Evolutionary conservation across 2,888 invertebrate species (phyloP).

Genomic region (Allygus modestus): DNA sequence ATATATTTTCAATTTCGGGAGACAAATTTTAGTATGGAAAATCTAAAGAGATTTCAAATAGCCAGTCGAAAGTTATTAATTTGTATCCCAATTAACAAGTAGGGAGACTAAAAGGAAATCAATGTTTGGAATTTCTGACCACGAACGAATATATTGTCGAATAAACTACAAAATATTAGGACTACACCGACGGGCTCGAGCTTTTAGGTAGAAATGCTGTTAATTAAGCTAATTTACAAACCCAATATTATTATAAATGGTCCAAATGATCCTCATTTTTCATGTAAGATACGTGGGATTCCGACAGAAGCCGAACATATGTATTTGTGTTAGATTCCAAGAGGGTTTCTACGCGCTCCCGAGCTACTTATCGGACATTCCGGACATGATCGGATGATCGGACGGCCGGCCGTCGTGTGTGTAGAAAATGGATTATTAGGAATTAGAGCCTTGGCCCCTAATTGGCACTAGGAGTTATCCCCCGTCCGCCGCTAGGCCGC

Average conservation of each 20-base stretch:
- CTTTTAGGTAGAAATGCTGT: conserved; percentile 30
- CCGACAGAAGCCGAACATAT: conserved; percentile 41
- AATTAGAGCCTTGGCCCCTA: conserved; percentile 34
- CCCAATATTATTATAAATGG: background rate
- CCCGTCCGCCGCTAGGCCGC: conserved; percentile 39
- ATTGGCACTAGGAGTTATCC: conserved; percentile 50
- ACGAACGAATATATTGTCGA: background rate
- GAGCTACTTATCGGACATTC: background rate
- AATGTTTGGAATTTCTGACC: background rate
- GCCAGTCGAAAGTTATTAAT: conserved; percentile 12
- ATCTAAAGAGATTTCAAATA: too few relatives aligned
- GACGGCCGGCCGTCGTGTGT: background rate
- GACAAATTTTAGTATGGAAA: too few relatives aligned
- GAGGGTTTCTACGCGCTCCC: background rate
- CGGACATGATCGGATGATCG: background rate
- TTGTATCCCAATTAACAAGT: too few relatives aligned
- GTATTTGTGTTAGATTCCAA: background rate
- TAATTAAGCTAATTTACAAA: conserved; percentile 26
- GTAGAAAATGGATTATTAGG: conserved; percentile 46
- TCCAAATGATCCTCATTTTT: background rate
- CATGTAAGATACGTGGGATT: background rate
- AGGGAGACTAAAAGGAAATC: conserved; percentile 12
- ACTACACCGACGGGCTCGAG: background rate
- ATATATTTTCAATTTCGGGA: too few relatives aligned
- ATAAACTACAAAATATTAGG: background rate